These are phyloP conservation scores for Syndactyla subalaris DNA, from an alignment of 2,797 vertebrate genomes.

Conservation along the genomic window DNA sequence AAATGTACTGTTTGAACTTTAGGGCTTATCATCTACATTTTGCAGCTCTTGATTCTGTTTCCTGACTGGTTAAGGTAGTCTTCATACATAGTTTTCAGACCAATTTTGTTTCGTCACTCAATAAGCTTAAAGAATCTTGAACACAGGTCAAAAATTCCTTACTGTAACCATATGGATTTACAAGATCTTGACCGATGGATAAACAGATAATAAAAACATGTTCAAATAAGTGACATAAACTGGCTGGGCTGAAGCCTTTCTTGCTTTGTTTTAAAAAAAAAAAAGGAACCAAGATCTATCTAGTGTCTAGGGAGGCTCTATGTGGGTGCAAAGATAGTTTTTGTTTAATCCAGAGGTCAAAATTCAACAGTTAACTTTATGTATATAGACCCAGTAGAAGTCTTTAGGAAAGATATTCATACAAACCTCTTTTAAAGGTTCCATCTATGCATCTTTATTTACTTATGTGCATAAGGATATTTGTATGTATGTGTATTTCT, in stretches of 20 bases:
- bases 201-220: background rate
- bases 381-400: background rate
- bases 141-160: background rate
- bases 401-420: background rate
- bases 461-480: background rate
- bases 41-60: slow-evolving; percentile 29
- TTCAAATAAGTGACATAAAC: background rate
- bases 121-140: background rate
- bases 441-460: background rate
- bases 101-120: background rate
- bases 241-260: background rate
- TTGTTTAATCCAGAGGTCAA: background rate
- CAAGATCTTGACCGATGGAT: background rate
- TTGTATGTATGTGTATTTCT: background rate
- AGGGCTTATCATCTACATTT: slow-evolving; percentile 21
- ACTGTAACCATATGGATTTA: background rate
- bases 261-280: background rate
- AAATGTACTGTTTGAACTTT: slow-evolving; percentile 58
- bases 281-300: too few species aligned
- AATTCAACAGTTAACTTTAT: background rate
- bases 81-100: background rate
- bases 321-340: background rate
- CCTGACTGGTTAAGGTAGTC: slow-evolving; percentile 8
- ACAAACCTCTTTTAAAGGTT: background rate
- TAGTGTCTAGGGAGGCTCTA: background rate